Evolutionary conservation across 64 coral and sea anemone species (phyloP).

Genomic region (Stylophora pistillata): DNA sequence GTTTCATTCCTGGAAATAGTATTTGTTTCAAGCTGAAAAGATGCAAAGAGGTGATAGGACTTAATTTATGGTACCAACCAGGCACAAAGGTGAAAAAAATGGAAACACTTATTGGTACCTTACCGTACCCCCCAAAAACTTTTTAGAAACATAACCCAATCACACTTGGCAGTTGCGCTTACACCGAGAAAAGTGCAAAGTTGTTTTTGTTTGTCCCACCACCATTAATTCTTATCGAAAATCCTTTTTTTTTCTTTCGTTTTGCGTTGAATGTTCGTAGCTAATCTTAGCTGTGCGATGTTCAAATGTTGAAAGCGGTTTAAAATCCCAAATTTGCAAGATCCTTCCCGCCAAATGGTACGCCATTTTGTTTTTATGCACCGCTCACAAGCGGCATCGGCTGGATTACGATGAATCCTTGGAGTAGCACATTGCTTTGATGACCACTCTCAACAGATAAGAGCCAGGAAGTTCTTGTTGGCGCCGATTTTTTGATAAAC

Average conservation of each 20-base stretch:
- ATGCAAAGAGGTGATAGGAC: background rate
- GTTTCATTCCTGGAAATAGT: background rate
- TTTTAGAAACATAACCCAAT: background rate
- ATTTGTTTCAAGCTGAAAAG: background rate
- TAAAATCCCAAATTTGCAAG: background rate
- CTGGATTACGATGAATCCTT: background rate
- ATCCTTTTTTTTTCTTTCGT: background rate
- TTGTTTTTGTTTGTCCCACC: background rate
- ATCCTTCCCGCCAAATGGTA: conserved; percentile 41
- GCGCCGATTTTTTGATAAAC: background rate
- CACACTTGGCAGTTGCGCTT: background rate
- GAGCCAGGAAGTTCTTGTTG: background rate
- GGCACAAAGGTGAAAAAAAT: background rate
- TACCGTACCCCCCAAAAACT: background rate
- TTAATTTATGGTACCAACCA: background rate
- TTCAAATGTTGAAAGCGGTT: background rate
- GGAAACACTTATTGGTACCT: background rate
- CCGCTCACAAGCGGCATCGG: background rate
- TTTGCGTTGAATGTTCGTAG: background rate
- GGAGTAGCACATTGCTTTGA: background rate
- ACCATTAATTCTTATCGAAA: background rate
- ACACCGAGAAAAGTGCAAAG: background rate
- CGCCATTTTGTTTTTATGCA: conserved; percentile 42
- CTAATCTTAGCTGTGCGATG: background rate
- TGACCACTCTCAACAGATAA: conserved; percentile 11